Conservation (phyloP, 1,140 invertebrate species). For the Olivierus martensii region DNA sequence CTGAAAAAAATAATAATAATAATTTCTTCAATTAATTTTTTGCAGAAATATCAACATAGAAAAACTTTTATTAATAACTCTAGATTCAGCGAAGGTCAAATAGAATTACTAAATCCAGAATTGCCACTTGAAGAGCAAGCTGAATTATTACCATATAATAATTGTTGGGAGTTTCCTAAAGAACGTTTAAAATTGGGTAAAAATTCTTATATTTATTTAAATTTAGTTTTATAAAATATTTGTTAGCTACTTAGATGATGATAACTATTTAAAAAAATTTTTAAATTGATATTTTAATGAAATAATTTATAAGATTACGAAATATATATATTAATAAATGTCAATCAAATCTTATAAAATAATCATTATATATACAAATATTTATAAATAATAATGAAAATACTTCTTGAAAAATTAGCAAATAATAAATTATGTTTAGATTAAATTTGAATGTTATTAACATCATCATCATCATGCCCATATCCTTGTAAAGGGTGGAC, state of each 20-base stretch:
- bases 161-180: conserved; percentile 42
- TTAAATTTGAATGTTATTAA: too few species aligned
- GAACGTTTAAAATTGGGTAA: conserved; percentile 17
- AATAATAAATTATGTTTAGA: too few species aligned
- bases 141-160: conserved; percentile 76
- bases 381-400: too few species aligned
- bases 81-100: conserved; percentile 42
- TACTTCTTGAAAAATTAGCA: too few species aligned
- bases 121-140: conserved; percentile 80
- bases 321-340: too few species aligned
- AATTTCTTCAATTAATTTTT: neutral
- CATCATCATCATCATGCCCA: too few species aligned
- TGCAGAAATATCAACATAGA: conserved; percentile 13
- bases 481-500: too few species aligned
- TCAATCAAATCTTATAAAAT: too few species aligned
- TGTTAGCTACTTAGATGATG: conserved; percentile 21
- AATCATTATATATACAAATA: too few species aligned
- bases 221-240: conserved; percentile 46
- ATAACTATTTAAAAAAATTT: too few species aligned
- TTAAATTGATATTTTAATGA: too few species aligned
- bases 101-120: conserved; percentile 72
- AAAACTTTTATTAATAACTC: conserved; percentile 15
- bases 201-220: conserved; percentile 75
- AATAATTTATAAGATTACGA: too few species aligned
- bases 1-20: neutral